Percentiles rank a stretch among this genome's conserved stretches.
Conservation (phyloP, 2,113 vertebrate species). For the Fulmarus glacialis region DNA sequence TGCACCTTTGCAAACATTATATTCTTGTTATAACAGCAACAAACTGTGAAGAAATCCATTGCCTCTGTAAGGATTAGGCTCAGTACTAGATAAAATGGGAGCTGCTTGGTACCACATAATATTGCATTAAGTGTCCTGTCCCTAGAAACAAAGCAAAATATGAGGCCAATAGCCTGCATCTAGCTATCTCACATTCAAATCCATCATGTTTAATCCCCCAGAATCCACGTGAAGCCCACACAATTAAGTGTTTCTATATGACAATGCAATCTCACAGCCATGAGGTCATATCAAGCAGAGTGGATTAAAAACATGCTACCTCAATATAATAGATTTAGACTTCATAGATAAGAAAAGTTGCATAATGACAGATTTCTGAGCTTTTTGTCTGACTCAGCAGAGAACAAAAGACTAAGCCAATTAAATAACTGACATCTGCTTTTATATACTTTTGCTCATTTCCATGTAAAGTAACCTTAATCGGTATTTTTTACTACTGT, state of each 20-base stretch:
- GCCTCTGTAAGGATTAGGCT: not conserved
- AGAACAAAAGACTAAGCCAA: constrained; percentile 31
- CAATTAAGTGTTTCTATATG: not conserved
- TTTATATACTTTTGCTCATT: not conserved
- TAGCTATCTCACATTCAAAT: accelerated
- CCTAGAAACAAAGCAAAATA: not conserved
- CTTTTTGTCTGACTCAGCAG: constrained; percentile 24
- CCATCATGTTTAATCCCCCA: not conserved
- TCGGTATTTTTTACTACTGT: not conserved
- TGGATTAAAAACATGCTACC: not conserved
- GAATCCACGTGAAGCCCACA: not conserved
- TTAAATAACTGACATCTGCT: not conserved
- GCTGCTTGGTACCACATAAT: not conserved
- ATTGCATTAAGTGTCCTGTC: not conserved
- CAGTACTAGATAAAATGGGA: not conserved
- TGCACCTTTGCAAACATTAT: not conserved
- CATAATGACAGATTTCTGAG: not conserved
- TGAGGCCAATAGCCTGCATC: not conserved
- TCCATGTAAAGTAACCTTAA: not conserved
- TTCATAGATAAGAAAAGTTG: not conserved
- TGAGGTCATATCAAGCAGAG: not conserved
- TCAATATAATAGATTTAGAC: not conserved
- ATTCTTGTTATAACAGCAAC: not conserved
- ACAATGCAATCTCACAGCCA: not conserved
- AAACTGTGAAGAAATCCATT: not conserved